Conservation (phyloP, 2,797 vertebrate genomes). For the Tenualosa ilisha region DNA sequence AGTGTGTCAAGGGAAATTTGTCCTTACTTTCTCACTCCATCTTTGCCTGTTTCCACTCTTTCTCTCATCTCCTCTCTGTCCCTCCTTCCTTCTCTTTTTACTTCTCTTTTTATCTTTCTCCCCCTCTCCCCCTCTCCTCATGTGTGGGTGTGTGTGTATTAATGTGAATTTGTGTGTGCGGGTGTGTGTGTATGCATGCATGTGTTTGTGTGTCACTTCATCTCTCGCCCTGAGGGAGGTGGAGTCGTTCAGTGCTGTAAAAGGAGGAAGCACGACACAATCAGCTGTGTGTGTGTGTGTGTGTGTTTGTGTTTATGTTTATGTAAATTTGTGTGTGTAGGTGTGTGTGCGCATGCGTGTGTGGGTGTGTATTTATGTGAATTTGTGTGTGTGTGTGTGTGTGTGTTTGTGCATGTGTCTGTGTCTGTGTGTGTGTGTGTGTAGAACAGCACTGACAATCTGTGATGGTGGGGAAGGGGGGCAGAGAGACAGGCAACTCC, state of each 20-base stretch:
- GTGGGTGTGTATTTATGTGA: not conserved
- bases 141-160: not conserved
- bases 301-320: not conserved
- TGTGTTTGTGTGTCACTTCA: not conserved
- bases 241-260: not conserved
- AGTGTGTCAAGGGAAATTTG: not conserved
- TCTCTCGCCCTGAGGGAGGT: not conserved
- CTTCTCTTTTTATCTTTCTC: too few relatives aligned
- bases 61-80: not conserved
- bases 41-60: not conserved
- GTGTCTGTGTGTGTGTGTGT: not conserved
- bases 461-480: conserved; percentile 36
- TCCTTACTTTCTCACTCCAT: not conserved
- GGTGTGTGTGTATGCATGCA: not conserved
- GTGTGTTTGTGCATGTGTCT: not conserved
- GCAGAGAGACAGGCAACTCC: not conserved
- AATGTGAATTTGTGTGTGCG: not conserved
- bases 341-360: not conserved
- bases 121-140: too few relatives aligned
- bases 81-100: too few relatives aligned
- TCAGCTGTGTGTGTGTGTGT: not conserved
- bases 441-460: not conserved
- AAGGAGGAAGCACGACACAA: not conserved
- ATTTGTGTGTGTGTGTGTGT: not conserved
- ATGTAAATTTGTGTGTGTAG: not conserved